These are phyloP conservation scores for Epinotia ramella DNA, from an alignment of 2,888 invertebrate genomes.

Conservation along the genomic window DNA sequence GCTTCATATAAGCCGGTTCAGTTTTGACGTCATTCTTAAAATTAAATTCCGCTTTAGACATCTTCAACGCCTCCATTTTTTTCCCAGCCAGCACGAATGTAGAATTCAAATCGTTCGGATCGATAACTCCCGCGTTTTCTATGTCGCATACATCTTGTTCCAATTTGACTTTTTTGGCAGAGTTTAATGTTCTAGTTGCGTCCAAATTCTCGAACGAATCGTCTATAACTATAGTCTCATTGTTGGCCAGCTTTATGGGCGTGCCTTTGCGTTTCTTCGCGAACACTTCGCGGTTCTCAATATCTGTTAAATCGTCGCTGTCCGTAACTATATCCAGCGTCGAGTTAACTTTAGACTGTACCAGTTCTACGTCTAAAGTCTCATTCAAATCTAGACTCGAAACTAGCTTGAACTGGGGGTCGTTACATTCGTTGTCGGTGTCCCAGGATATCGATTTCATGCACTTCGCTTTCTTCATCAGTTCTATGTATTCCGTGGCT, in stretches of 20 bases:
- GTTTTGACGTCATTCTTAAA: slow-evolving; percentile 46
- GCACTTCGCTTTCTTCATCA: slow-evolving; percentile 86
- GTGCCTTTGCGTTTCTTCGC: slow-evolving; percentile 74
- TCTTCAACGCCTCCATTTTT: slow-evolving; percentile 59
- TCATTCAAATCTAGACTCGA: slow-evolving; percentile 67
- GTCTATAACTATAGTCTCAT: slow-evolving; percentile 77
- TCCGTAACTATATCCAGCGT: slow-evolving; percentile 68
- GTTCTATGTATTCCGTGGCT: slow-evolving; percentile 84
- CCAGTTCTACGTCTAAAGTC: slow-evolving; percentile 54
- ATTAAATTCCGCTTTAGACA: slow-evolving; percentile 55
- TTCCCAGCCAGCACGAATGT: slow-evolving; percentile 77
- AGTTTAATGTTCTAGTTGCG: slow-evolving; percentile 64
- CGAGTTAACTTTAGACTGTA: slow-evolving; percentile 53
- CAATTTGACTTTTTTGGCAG: slow-evolving; percentile 72
- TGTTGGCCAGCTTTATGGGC: slow-evolving; percentile 70
- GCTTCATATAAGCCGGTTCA: slow-evolving; percentile 59
- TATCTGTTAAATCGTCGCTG: slow-evolving; percentile 71
- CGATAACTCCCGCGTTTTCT: slow-evolving; percentile 63
- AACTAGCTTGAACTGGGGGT: slow-evolving; percentile 67
- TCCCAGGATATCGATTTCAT: slow-evolving; percentile 86
- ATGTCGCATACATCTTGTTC: slow-evolving; percentile 60
- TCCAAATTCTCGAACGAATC: slow-evolving; percentile 75
- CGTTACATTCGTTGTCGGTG: slow-evolving; percentile 63
- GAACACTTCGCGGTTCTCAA: slow-evolving; percentile 64
- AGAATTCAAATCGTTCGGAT: slow-evolving; percentile 75